A percentile compares a stretch with the other conserved stretches of the same genome.
These are phyloP conservation scores for Caenorhabditis doughertyi DNA, from an alignment of 2,888 invertebrate genomes.

Conservation along the genomic window DNA sequence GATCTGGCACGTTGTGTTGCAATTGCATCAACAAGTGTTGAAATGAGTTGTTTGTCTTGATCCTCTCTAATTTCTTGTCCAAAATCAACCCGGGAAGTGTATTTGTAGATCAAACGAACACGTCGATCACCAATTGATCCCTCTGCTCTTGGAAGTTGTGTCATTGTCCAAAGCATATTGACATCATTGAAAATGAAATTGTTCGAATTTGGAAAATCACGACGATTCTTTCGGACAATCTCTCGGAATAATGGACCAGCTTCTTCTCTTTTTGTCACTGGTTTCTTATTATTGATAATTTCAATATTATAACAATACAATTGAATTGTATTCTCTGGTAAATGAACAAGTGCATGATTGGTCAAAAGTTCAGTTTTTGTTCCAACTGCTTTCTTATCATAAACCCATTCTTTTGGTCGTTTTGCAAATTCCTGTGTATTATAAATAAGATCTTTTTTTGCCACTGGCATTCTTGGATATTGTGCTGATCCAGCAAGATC, in stretches of 20 bases:
- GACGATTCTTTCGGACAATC: too few relatives aligned
- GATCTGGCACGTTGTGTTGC: background rate
- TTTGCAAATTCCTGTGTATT: conserved; percentile 14
- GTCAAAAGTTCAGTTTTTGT: conserved; percentile 27
- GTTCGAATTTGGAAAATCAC: background rate
- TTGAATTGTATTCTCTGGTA: background rate
- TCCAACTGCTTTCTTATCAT: background rate
- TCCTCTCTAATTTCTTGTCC: background rate
- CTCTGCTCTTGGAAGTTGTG: too few relatives aligned
- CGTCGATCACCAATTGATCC: too few relatives aligned
- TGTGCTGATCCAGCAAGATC: background rate
- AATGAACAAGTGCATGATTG: conserved; percentile 38
- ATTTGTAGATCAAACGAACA: background rate
- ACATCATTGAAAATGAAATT: background rate
- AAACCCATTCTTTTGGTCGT: conserved; percentile 2
- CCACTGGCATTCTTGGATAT: background rate
- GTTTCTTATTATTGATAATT: too few relatives aligned
- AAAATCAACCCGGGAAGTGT: background rate
- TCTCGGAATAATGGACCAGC: too few relatives aligned
- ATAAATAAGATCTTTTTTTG: background rate
- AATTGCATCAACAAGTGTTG: background rate
- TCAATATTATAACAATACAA: conserved; percentile 34
- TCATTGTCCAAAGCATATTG: background rate
- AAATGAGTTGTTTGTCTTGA: background rate
- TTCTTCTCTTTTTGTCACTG: too few relatives aligned